Evolutionary conservation across 2,797 vertebrate genomes (phyloP).

Genomic region (Podarcis lilfordi): DNA sequence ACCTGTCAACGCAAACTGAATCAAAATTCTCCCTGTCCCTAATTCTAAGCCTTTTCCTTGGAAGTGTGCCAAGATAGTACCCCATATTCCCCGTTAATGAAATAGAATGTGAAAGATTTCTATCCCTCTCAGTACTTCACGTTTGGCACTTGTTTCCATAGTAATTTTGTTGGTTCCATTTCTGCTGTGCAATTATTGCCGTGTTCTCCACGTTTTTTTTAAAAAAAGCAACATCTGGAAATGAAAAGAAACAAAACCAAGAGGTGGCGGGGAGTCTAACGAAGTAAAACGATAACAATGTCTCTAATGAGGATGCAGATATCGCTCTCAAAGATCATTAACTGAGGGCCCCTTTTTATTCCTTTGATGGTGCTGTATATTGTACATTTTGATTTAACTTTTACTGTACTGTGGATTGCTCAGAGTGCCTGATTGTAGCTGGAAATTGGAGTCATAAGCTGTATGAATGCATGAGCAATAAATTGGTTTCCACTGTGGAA

Average conservation of each 20-base stretch:
- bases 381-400: background rate
- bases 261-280: background rate
- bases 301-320: background rate
- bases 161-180: background rate
- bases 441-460: background rate
- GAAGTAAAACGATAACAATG: background rate
- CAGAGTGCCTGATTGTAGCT: background rate
- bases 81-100: background rate
- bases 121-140: background rate
- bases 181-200: background rate
- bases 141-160: slow-evolving; percentile 10
- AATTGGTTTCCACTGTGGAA: background rate
- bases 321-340: background rate
- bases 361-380: background rate
- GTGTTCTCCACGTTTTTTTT: no score
- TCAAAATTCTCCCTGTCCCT: no score
- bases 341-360: background rate
- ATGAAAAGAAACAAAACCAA: background rate
- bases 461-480: background rate
- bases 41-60: background rate
- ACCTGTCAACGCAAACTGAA: no score
- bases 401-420: background rate
- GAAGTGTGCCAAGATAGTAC: background rate
- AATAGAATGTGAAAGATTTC: background rate
- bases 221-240: background rate